Base-by-base conservation (phyloP, 2,888 invertebrate genomes). In the Lepeophtheirus nordmannii region DNA sequence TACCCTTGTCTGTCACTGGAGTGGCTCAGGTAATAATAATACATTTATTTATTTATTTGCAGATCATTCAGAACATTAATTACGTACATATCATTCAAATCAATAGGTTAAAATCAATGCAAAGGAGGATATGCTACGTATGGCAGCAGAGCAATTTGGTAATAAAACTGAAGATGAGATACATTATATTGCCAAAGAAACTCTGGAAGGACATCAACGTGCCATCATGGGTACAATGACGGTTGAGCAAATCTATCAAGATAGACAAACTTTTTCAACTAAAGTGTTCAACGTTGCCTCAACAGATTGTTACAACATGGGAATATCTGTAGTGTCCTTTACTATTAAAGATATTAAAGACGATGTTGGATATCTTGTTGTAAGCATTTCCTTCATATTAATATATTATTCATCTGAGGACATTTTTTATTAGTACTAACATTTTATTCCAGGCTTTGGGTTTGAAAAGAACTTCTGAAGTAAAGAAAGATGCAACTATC, bases 1-100 rank as follows among this genome's bases (percentile, higher is more conserved):
- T 96, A 37, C 92, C 94, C 22, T 92, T 96, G 75, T 92, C 93
- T 30, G 94, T 96, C 41, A 94, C 93, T 40, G 94, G 94, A 69
- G 58, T 58, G 12, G 66, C 66, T 60, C 66, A 66, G 46, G 66
- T 66, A 41, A 38, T 39, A 14, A 37, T 22, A 14, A 9, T 12
- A 30, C 1, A 58, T 58, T 14, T 5, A 58, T 58, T 22, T 7
- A 30, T 30, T 30, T 30, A 30, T 30, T 2, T 30, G 7, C 30
- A 30, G 2, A 30, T 5, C 53, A 5, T 46, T 46, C 5, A n/a
- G 53, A 3, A 5, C n/a, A 17, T 46, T 14, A 14, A 58, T 58
- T 7, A 17, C 20, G 1, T 7, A 17, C 9, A 5, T 58, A 17
- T 58, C 9, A 58, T 7, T 9, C 2, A 14, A 2, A 17, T 7